Evolutionary conservation across 2,888 invertebrate species (phyloP).

Genomic region (Dolichomitus sp.): DNA sequence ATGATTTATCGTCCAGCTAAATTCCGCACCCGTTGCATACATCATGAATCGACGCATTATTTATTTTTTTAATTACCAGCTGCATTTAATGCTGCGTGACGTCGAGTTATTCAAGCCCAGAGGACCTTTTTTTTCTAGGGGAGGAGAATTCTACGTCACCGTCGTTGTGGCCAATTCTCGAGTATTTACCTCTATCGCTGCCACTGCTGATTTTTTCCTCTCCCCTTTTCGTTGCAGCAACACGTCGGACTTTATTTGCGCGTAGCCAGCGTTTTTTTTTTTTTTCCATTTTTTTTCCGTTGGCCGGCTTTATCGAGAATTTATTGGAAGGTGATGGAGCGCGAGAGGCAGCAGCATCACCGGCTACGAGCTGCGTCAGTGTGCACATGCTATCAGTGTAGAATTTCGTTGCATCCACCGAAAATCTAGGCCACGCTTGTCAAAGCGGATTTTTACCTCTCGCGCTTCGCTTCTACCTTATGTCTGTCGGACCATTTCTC

Average conservation of each 20-base stretch:
- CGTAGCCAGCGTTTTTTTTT: constrained; percentile 35
- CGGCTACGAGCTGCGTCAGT: not conserved
- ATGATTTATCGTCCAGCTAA: constrained; percentile 55
- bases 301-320: constrained; percentile 36
- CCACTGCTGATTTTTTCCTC: constrained; percentile 19
- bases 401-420: constrained; percentile 40
- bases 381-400: constrained; percentile 12
- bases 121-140: constrained; percentile 17
- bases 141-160: not conserved
- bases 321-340: constrained; percentile 55
- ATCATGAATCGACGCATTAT: constrained; percentile 53
- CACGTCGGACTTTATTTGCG: constrained; percentile 45
- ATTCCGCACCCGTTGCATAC: constrained; percentile 43
- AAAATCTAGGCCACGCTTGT: constrained; percentile 53
- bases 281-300: constrained; percentile 20
- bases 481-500: not conserved
- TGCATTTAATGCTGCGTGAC: constrained; percentile 32
- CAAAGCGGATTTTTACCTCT: constrained; percentile 36
- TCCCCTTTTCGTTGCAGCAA: constrained; percentile 21
- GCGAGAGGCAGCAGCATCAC: constrained; percentile 21
- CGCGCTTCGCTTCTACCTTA: not conserved
- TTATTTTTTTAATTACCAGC: constrained; percentile 56
- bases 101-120: constrained; percentile 7
- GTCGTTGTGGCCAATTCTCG: constrained; percentile 39
- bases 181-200: constrained; percentile 40